phyloP scores from a whole-genome alignment of 2,888 invertebrate species.

The Lutraria lutraria region DNA sequence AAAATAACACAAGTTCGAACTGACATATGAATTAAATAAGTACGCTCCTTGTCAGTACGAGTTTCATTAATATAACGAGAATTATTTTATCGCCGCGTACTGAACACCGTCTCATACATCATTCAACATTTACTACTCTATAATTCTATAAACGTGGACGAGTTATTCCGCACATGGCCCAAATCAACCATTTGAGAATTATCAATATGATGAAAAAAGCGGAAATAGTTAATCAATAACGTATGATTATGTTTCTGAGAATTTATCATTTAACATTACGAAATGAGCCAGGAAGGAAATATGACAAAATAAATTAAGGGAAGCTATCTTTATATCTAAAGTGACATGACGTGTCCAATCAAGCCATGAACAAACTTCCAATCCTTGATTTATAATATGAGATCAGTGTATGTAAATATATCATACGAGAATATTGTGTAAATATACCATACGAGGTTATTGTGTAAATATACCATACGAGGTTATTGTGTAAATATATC shows the following conservation, averaged over 20 bases:
- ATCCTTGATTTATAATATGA: not conserved
- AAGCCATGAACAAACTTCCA: not conserved
- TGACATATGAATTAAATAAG: not conserved
- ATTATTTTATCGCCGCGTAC: not conserved
- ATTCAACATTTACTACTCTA: not conserved
- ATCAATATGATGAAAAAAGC: not conserved
- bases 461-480: too few species aligned
- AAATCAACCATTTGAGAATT: not conserved
- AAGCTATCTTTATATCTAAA: not conserved
- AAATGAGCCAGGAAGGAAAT: not conserved
- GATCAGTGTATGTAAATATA: not conserved
- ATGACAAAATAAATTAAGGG: not conserved
- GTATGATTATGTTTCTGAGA: not conserved
- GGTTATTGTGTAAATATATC: too few species aligned
- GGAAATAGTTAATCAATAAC: not conserved
- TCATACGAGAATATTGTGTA: too few species aligned
- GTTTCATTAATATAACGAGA: not conserved
- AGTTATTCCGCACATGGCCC: not conserved
- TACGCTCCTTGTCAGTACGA: not conserved
- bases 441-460: too few species aligned
- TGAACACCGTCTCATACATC: not conserved
- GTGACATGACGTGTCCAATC: not conserved
- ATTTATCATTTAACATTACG: not conserved
- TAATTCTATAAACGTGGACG: not conserved
- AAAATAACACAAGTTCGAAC: not conserved